A percentile compares a stretch with the other conserved stretches of the same genome.
phyloP scores from a whole-genome alignment of 2,888 invertebrate species.

The Suillia variegata region DNA sequence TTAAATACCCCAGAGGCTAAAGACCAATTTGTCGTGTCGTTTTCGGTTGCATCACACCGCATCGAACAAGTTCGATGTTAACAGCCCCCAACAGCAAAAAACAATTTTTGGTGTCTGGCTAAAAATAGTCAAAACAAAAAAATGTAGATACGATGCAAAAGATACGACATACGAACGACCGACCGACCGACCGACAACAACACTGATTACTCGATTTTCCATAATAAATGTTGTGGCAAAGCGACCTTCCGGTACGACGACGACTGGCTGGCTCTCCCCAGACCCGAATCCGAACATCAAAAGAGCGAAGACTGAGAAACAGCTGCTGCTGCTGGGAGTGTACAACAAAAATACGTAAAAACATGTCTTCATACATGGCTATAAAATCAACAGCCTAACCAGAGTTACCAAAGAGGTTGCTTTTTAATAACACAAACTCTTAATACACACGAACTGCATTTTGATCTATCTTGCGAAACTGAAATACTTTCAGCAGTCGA shows the following conservation, averaged over 20 bases:
- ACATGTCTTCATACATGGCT: too few relatives aligned
- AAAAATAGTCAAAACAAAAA: conserved; percentile 16
- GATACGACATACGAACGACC: too few relatives aligned
- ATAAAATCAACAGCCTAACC: too few relatives aligned
- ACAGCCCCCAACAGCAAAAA: not conserved
- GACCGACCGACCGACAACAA: too few relatives aligned
- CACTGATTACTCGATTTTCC: conserved; percentile 53
- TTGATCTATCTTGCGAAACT: too few relatives aligned
- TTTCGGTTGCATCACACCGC: conserved; percentile 18
- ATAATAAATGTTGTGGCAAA: conserved; percentile 54
- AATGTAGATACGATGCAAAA: conserved; percentile 25
- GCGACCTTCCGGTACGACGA: conserved; percentile 50
- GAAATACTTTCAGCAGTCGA: too few relatives aligned
- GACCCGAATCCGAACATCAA: not conserved
- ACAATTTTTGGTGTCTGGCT: conserved; percentile 1
- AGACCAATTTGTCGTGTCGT: not conserved
- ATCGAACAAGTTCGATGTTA: conserved; percentile 20
- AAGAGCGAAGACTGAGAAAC: not conserved
- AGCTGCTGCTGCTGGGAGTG: too few relatives aligned
- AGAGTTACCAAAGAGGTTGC: too few relatives aligned
- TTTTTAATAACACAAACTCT: too few relatives aligned
- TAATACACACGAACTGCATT: too few relatives aligned
- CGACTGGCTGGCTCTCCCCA: conserved; percentile 9
- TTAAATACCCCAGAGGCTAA: too few relatives aligned
- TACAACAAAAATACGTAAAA: too few relatives aligned